Evolutionary conservation across 2,113 vertebrate genomes (phyloP), one percentile per base, ranked within the genome.

Genomic region (Gymnarchus niloticus): DNA sequence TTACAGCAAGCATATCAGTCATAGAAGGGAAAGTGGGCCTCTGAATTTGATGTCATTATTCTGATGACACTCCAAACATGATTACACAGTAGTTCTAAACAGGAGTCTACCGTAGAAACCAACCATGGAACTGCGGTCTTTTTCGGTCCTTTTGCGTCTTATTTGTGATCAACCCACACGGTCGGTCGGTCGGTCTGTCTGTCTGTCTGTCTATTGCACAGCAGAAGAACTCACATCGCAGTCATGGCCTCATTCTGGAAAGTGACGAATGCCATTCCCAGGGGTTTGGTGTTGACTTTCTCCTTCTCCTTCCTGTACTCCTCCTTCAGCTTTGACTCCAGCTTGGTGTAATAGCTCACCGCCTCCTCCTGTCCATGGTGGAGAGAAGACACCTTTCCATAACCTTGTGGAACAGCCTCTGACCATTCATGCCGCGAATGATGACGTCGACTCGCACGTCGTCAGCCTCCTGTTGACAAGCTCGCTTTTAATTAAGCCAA

Each of bases 181-280:
- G 6, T 6, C 6, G 52, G 52, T 54, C 14, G 6, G 6, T 54
- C 52, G 6, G 6, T 54, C 52, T 54, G 6, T 54, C 52, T 54
- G 52, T 54, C 52, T 54, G 6, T 14, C 14, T 6, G 6, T 6
- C 52, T 54, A n/a, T n/a, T 8, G 51, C 3, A 12, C 4, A 33
- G 28, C 0, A 37, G 1, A 52, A 37, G 76, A 14, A 88, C 93
- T 99, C 90, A 99, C 98, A 97, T 96, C 89, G 97, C 97, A 0
- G 98, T 97, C 94, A 97, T 97, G 89, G 96, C 95, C 90, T 99
- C 98, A 0, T 99, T 98, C 91, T 99, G 97, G 91, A 99, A 99
- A 78, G 98, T 99, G 94, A 99, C 97, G 5, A 99, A 99, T 59
- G 98, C 98, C 98, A 99, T 99, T 78, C 98, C 97, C 17, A 99